Evolutionary conservation across 2,113 vertebrate genomes (phyloP), one percentile per base, ranked within the genome.

Genomic region (Chloebia gouldiae): DNA sequence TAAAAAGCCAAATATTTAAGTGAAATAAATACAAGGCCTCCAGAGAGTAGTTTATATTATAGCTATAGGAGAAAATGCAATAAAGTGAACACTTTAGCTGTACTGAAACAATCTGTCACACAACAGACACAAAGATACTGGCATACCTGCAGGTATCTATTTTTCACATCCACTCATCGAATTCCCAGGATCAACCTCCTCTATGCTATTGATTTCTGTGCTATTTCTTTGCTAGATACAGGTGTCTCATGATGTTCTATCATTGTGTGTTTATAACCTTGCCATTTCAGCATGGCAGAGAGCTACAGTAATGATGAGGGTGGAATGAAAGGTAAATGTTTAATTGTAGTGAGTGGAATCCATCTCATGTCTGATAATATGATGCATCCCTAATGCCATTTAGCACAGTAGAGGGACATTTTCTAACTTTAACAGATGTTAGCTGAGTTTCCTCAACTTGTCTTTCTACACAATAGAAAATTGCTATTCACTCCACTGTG

Each of bases 41-140:
- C 60, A 79, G 96, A 72, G 88, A 93, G 39, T 64, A 56, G 14
- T 78, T 97, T 87, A 27, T 90, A 57, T 90, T 95, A 61, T 7
- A 91, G 68, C 76, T 90, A 88, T 69, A 63, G 87, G 88, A 90
- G 82, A 59, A 54, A 95, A 92, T 78, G 66, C 47, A 77, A 78
- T 71, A 86, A 90, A 57, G 28, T 2, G 44, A 92, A 44, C 17
- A 47, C 42, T 81, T 89, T 9, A 70, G 15, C 31, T 31, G 40
- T 61, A 49, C 68, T 82, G 7, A 35, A 92, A 81, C 44, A 35
- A 91, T 59, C 91, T 90, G 81, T 92, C 76, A 61, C 63, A 76
- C 68, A 95, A 84, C 39, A 85, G 85, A 91, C 53, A 42, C 0
- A 9, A 51, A n/a, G 60, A 57, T 22, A 31, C n/a, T 78, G 85